Percentiles rank a stretch among this genome's conserved stretches.
Evolutionary conservation across 1,140 invertebrate species (phyloP).

Genomic region (Forficula auricularia): DNA sequence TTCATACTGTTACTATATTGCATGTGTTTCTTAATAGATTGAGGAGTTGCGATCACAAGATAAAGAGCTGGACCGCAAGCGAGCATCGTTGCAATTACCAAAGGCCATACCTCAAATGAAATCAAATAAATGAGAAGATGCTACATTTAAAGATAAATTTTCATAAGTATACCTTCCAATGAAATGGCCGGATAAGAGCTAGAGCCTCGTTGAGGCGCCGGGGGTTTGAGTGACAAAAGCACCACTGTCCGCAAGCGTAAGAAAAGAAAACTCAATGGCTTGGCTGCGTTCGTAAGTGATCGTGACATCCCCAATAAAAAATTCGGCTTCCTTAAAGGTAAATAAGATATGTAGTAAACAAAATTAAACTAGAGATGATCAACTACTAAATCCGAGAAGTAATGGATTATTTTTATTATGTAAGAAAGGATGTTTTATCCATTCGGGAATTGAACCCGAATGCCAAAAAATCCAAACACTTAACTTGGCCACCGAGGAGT

Average conservation of each 20-base stretch:
- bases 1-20: conserved; percentile 20
- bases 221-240: conserved; percentile 49
- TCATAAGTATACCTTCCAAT: conserved; percentile 33
- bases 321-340: conserved; percentile 38
- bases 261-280: conserved; percentile 49
- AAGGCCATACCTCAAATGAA: conserved; percentile 36
- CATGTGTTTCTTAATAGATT: conserved; percentile 31
- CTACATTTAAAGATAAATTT: too few species aligned
- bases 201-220: conserved; percentile 45
- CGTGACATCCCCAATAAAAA: conserved; percentile 48
- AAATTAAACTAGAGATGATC: too few species aligned
- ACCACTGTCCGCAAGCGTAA: conserved; percentile 48
- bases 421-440: too few species aligned
- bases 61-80: conserved; percentile 36
- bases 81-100: conserved; percentile 31
- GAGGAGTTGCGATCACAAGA: conserved; percentile 33
- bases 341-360: too few species aligned
- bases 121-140: not conserved
- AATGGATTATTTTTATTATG: too few species aligned
- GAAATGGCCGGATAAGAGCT: conserved; percentile 46
- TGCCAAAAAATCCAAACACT: too few species aligned
- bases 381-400: too few species aligned
- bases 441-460: too few species aligned
- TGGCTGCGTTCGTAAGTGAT: conserved; percentile 46
- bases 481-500: too few species aligned